Base-by-base conservation (phyloP, 2,888 invertebrate genomes). In the Candidula unifasciata region DNA sequence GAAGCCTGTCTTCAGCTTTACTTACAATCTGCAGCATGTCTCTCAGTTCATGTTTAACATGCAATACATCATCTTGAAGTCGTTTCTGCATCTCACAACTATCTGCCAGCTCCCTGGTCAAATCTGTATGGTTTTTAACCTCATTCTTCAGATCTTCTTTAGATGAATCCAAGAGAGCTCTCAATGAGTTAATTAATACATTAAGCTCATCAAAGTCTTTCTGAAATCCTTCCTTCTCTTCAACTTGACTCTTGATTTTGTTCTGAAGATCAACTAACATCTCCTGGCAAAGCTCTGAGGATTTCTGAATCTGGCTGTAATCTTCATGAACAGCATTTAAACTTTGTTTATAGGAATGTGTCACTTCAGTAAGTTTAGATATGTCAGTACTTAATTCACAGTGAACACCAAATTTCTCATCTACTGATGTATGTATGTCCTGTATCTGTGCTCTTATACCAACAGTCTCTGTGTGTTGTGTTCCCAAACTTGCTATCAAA, bases 141-240 rank as follows among this genome's bases (percentile, higher is more conserved):
- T 80, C 76, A 78, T 44, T 27, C n/a, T 64, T n/a, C 35, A 84
- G 60, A 35, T 74, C 76, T 52, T 73, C 64, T 44, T 80, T 74
- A 44, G 80, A 73, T n/a, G 80, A 30, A 27, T 80, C 66, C 13
- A 84, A 35, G 1, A 66, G 16, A 44, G 52, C 8, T 64, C 64
- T 73, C 3, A 87, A 54, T 24, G 74, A 82, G 18, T 69, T n/a
- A 13, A 85, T 6, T 2, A 74, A 57, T 8, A n/a, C 73, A 69
- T 52, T 82, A n/a, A 78, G 82, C 33, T 78, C 79, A 57, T 69
- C 80, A 21, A 87, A 69, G n/a, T 54, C 71, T 64, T 74, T 69
- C 76, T 79, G 81, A 35, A 84, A 27, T 24, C 30, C 33, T 44
- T 68, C 33, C 21, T 78, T 78, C 30, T 85, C 87, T 66, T 80